A percentile compares a stretch with the other conserved stretches of the same genome.
Evolutionary conservation across 2,113 vertebrate species (phyloP).

Genomic region (Carlito syrichta): DNA sequence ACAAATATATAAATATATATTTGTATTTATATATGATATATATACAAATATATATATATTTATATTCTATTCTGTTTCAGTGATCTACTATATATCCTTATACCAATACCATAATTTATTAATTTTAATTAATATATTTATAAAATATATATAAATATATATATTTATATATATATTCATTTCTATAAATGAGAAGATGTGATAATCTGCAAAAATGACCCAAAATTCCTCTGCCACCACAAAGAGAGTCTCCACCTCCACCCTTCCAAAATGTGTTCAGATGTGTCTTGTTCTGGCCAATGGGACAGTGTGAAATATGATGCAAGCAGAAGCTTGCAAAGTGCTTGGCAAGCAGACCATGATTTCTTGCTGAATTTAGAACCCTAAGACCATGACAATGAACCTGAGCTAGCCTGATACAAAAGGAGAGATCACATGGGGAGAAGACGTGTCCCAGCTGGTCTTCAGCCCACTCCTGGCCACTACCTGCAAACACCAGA

Average conservation of each 20-base stretch:
- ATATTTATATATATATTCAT: neutral
- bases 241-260: neutral
- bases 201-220: neutral
- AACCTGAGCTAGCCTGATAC: neutral
- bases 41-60: neutral
- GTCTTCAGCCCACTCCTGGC: neutral
- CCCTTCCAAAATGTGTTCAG: neutral
- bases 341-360: neutral
- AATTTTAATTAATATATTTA: no score
- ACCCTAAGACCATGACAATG: no score
- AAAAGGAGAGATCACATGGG: neutral
- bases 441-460: neutral
- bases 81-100: neutral
- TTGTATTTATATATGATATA: neutral
- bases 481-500: neutral
- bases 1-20: neutral
- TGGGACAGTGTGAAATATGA: neutral
- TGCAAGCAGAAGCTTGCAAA: neutral
- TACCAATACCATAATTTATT: neutral
- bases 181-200: neutral
- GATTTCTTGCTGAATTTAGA: neutral
- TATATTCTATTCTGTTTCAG: neutral
- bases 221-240: neutral
- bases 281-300: neutral
- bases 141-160: neutral